A percentile compares a stretch with the other conserved stretches of the same genome.
Evolutionary conservation across 2,113 vertebrate species (phyloP).

Genomic region (Platanista minor): DNA sequence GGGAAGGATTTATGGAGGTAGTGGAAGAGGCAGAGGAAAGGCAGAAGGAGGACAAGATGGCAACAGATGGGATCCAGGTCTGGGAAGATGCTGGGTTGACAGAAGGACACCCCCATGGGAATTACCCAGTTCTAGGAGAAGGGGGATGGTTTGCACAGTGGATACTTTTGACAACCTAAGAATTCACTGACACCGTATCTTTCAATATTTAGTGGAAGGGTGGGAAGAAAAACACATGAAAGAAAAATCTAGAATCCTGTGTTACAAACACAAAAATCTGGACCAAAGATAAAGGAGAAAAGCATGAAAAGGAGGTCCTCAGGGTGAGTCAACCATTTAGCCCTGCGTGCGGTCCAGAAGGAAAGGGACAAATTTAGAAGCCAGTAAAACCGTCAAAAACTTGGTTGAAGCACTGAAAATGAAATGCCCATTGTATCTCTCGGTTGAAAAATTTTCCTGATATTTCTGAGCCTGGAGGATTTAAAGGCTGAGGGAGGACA

Average conservation of each 20-base stretch:
- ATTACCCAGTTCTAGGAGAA: not conserved
- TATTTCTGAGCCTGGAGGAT: not conserved
- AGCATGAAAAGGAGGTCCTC: not conserved
- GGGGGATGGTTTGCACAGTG: not conserved
- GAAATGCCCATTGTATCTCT: not conserved
- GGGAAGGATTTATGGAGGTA: no score
- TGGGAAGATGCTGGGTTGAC: not conserved
- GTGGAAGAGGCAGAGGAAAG: not conserved
- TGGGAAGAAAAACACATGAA: not conserved
- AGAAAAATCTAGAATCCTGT: not conserved
- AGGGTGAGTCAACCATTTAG: not conserved
- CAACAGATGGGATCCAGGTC: not conserved
- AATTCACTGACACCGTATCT: not conserved
- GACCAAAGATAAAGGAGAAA: not conserved
- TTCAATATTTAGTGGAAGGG: not conserved
- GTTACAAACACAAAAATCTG: not conserved
- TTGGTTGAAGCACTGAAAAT: not conserved
- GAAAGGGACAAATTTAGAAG: not conserved
- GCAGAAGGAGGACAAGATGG: not conserved
- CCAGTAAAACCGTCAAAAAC: not conserved
- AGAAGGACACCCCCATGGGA: rapidly evolving
- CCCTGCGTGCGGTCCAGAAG: not conserved
- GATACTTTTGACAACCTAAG: not conserved
- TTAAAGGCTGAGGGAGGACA: not conserved
- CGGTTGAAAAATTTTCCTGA: not conserved